Base-by-base conservation (phyloP, 2,797 vertebrate species). In the Clarias laeviceps region DNA sequence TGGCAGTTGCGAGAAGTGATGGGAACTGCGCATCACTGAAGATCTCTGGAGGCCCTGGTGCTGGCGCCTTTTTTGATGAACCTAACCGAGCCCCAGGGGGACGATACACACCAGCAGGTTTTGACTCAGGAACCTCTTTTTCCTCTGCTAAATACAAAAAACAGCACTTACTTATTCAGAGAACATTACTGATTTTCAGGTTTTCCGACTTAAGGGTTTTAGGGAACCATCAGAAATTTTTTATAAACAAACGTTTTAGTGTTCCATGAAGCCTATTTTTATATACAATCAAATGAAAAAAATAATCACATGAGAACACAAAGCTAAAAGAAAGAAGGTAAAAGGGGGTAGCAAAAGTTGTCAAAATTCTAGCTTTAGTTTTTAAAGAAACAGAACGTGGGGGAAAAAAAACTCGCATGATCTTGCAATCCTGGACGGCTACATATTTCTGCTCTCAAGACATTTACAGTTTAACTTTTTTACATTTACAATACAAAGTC, bases 1-100 rank as follows among this genome's bases (percentile, higher is more conserved):
- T 99, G 94, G 98, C 96, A 7, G 97, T 98, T 91, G 97, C 93
- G 86, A 97, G 94, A 91, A 99, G 93, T 0, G 98, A 97, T 56
- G 98, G 98, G 91, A 99, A 99, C 92, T 99, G 98, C 0, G 97
- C 88, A 57, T 99, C 98, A 0, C 93, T 99, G 89, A 91, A 97
- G 91, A 99, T 99, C 91, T 99, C 98, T 2, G 98, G 98, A 27
- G 98, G 98, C 73, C 97, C 97, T 90, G 97, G 97, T 84, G 89
- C 92, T 20, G 91, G 94, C 7, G 15, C 86, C 87, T 95, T 94
- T 89, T 95, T 96, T 12, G 94, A 92, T 66, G 95, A 92, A 86
- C 95, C 91, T 90, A 97, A 94, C 87, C 98, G 95, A 91, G 98
- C 98, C 0, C 97, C 98, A 0, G 98, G 98, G 3, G 98, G 98